phyloP scores from a whole-genome alignment of 2,797 vertebrate genomes.

The Poliocrania exsul region DNA sequence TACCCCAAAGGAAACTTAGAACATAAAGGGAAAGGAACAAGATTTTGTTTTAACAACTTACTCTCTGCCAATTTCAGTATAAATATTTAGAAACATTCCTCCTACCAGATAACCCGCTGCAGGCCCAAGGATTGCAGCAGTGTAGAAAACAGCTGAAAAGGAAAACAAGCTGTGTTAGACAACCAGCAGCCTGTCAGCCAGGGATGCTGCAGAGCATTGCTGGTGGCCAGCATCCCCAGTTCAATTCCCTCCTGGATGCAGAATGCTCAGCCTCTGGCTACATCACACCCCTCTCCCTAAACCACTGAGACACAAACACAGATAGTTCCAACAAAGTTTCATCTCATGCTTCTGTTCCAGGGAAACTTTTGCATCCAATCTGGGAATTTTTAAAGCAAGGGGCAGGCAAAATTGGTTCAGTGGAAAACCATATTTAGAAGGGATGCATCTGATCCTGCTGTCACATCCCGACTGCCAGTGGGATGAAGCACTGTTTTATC shows the following conservation, averaged over 20 bases:
- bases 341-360: rapidly evolving
- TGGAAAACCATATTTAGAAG: not conserved
- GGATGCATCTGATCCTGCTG: not conserved
- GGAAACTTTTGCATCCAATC: not conserved
- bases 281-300: not conserved
- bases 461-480: not conserved
- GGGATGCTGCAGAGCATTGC: not conserved
- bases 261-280: not conserved
- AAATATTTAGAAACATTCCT: conserved; percentile 91
- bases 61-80: conserved; percentile 86
- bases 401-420: not conserved
- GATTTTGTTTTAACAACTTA: conserved; percentile 79
- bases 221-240: not conserved
- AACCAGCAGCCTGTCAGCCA: rapidly evolving
- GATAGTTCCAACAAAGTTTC: not conserved
- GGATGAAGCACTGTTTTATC: rapidly evolving
- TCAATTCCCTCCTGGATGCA: rapidly evolving
- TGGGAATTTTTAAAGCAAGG: not conserved
- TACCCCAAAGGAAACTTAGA: conserved; percentile 39
- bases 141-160: conserved; percentile 90
- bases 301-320: not conserved
- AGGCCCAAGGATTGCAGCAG: conserved; percentile 92
- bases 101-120: conserved; percentile 95
- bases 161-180: not conserved
- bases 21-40: conserved; percentile 62